Evolutionary conservation across 2,113 vertebrate species (phyloP).

Genomic region (Engraulis encrasicolus): DNA sequence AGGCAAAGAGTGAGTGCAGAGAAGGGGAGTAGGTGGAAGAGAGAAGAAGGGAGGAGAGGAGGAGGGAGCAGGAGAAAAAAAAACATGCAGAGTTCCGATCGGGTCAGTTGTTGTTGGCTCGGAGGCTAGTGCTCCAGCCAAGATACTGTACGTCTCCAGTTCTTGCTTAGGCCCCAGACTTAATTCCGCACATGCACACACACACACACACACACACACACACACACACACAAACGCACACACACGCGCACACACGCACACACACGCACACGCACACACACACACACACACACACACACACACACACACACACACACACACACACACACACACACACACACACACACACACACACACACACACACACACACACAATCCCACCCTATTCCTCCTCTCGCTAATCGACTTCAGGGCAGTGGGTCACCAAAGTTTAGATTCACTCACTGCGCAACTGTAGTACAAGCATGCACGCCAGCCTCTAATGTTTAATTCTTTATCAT

Average conservation of each 20-base stretch:
- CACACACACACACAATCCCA: neutral
- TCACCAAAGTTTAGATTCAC: neutral
- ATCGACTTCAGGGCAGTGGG: neutral
- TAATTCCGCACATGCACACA: no score
- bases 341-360: neutral
- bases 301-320: neutral
- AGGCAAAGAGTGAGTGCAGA: no score
- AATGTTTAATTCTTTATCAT: no score
- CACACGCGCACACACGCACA: no score
- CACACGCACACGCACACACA: neutral
- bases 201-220: neutral
- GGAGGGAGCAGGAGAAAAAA: neutral
- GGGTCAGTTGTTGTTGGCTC: neutral
- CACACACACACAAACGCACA: neutral
- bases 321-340: neutral
- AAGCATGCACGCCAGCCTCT: no score
- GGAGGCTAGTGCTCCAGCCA: neutral
- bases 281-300: neutral
- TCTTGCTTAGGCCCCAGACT: neutral
- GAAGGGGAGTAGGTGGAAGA: no score
- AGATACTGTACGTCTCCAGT: neutral
- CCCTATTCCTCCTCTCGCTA: neutral
- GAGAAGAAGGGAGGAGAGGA: neutral
- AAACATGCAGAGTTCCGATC: conserved; percentile 10
- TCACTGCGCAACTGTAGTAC: neutral